Evolutionary conservation across 92 coral and sea anemone species (phyloP).

Genomic region (Parazoanthus darwini): DNA sequence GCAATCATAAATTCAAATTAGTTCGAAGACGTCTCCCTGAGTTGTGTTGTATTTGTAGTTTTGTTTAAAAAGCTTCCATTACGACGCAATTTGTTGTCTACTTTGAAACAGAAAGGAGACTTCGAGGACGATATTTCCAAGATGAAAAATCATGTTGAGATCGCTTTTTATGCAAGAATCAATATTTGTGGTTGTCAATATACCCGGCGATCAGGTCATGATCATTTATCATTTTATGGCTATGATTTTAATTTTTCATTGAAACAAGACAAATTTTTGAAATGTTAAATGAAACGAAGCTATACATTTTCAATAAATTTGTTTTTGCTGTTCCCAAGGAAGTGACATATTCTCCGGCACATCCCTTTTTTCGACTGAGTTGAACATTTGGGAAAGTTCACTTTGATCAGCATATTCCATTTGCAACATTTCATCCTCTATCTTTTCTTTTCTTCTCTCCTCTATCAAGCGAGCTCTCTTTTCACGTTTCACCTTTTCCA

Average conservation of each 20-base stretch:
- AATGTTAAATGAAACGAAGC: background rate
- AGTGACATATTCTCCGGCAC: conserved; percentile 39
- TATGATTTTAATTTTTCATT: background rate
- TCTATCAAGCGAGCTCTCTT: background rate
- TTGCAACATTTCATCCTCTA: conserved; percentile 37
- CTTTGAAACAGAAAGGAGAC: no score
- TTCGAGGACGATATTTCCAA: no score
- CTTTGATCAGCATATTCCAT: conserved; percentile 39
- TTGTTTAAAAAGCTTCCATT: no score
- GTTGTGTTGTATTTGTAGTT: no score
- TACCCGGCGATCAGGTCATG: background rate
- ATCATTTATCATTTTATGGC: background rate
- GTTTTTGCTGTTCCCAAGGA: conserved; percentile 48
- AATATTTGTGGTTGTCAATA: background rate
- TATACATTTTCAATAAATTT: background rate
- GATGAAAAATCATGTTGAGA: background rate
- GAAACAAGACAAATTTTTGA: background rate
- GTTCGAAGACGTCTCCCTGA: no score
- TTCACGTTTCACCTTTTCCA: background rate
- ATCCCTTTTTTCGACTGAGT: background rate
- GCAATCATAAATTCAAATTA: no score
- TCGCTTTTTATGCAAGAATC: conserved; percentile 1
- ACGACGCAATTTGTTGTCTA: no score
- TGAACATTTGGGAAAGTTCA: conserved; percentile 34
- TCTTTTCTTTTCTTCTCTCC: background rate